phyloP scores from a whole-genome alignment of 2,797 vertebrate genomes.

The Anguilla obscura region DNA sequence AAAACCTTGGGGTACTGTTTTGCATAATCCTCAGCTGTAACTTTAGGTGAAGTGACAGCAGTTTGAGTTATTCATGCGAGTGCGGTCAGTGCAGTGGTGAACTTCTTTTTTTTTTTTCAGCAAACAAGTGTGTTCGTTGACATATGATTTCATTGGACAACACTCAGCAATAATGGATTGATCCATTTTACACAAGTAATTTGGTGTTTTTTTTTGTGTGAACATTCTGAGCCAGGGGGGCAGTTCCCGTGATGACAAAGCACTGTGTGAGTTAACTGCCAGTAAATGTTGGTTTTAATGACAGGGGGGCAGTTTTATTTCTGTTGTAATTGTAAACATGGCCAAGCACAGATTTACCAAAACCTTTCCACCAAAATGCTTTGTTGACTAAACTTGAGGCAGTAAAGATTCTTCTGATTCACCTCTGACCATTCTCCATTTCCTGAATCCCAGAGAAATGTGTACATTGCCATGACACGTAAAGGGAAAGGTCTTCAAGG shows the following conservation, averaged over 20 bases:
- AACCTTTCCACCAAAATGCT: conserved; percentile 35
- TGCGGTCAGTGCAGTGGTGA: background rate
- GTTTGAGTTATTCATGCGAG: background rate
- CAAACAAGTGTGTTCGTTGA: background rate
- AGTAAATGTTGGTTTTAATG: background rate
- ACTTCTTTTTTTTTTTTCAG: no score
- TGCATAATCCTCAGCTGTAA: background rate
- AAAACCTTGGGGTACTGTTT: no score
- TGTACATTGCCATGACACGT: background rate
- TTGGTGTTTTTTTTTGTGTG: background rate
- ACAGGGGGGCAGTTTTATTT: background rate
- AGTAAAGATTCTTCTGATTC: background rate
- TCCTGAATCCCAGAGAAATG: background rate
- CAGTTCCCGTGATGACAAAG: background rate
- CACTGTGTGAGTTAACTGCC: background rate
- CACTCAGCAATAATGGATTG: no score
- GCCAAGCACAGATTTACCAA: conserved; percentile 10
- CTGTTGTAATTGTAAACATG: conserved; percentile 17
- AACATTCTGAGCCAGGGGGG: background rate
- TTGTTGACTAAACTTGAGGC: background rate
- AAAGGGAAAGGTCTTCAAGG: background rate
- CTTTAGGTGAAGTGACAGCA: background rate
- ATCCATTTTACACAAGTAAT: background rate
- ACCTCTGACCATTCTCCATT: background rate
- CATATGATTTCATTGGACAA: background rate